phyloP scores from a whole-genome alignment of 2,797 vertebrate genomes.

The Rhinichthys osculus region DNA sequence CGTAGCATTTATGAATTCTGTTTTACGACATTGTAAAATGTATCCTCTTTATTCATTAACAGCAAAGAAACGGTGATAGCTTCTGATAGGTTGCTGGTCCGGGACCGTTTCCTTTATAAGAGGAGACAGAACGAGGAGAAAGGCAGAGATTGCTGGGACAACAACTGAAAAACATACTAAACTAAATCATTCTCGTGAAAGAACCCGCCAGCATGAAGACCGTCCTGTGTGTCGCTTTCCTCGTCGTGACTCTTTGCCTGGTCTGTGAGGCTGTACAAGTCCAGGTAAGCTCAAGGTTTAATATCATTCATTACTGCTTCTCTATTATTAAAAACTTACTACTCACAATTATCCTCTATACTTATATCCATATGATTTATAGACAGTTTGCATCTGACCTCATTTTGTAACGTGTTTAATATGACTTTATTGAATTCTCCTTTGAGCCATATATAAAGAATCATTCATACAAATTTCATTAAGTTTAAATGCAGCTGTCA shows the following conservation, averaged over 20 bases:
- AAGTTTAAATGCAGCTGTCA: not conserved
- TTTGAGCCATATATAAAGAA: not conserved
- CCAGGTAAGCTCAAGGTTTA: constrained; percentile 69
- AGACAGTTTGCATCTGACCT: not conserved
- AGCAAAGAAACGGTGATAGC: constrained; percentile 67
- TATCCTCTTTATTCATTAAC: constrained; percentile 76
- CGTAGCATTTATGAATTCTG: constrained; percentile 72
- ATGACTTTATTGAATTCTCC: not conserved
- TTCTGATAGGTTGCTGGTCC: constrained; percentile 60
- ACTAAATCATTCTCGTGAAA: constrained; percentile 34
- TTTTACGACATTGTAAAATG: constrained; percentile 71
- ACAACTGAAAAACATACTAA: constrained; percentile 47
- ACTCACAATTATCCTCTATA: not conserved
- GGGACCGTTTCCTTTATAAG: constrained; percentile 71
- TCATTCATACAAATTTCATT: not conserved
- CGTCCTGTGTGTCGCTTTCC: constrained; percentile 60
- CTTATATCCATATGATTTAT: not conserved
- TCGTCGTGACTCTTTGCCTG: constrained; percentile 69
- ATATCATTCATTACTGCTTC: not conserved
- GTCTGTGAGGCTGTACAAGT: constrained; percentile 75
- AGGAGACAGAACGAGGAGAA: constrained; percentile 17
- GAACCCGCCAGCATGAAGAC: constrained; percentile 73
- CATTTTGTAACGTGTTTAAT: not conserved
- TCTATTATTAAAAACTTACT: not conserved
- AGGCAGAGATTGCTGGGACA: constrained; percentile 63